Evolutionary conservation across 1,140 invertebrate species (phyloP).

Genomic region (Camponotus floridanus): DNA sequence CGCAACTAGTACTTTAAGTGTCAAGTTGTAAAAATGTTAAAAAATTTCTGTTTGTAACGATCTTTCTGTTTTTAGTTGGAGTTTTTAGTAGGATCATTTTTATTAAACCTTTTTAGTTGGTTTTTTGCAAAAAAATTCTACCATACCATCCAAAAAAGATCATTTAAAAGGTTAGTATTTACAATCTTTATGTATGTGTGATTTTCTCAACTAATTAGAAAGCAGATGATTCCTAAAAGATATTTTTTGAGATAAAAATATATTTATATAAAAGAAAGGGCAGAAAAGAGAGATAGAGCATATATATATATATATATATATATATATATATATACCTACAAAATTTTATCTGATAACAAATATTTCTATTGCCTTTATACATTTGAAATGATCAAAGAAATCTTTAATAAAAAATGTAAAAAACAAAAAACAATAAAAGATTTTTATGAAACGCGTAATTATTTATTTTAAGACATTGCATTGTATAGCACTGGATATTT

Average conservation of each 20-base stretch:
- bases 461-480: background rate
- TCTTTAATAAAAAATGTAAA: background rate
- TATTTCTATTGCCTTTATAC: background rate
- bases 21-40: slow-evolving; percentile 7
- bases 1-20: slow-evolving; percentile 7
- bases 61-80: too few relatives aligned
- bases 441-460: background rate
- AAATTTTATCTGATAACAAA: background rate
- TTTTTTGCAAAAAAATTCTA: slow-evolving; percentile 8
- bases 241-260: slow-evolving; percentile 9
- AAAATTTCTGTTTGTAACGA: background rate
- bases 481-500: background rate
- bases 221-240: background rate
- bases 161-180: slow-evolving; percentile 16
- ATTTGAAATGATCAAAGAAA: background rate
- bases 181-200: background rate
- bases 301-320: background rate
- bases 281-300: too few relatives aligned
- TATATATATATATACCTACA: background rate
- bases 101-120: background rate
- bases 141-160: slow-evolving; percentile 13
- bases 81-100: background rate
- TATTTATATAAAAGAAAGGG: background rate
- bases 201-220: slow-evolving; percentile 19
- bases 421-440: too few relatives aligned